Percentiles rank a stretch among this genome's conserved stretches.
These are phyloP conservation scores for Serripes groenlandicus DNA, from an alignment of 2,888 invertebrate species.

Conservation along the genomic window DNA sequence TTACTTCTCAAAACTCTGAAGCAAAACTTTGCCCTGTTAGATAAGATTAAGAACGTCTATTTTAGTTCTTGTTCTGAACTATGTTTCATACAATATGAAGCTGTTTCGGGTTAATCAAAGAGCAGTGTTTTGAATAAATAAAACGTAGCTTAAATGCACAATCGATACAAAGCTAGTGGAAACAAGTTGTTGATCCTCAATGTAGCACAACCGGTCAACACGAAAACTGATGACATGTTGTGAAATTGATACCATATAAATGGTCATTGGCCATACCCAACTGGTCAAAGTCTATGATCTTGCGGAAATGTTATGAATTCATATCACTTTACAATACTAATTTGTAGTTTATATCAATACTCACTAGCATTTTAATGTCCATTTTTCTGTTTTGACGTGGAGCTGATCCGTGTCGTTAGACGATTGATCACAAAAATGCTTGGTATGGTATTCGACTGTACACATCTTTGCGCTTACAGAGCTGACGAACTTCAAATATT, in stretches of 20 bases:
- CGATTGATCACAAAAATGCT: too few relatives aligned
- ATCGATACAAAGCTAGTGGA: neutral
- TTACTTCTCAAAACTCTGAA: neutral
- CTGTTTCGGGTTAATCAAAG: neutral
- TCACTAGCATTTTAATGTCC: constrained; percentile 52
- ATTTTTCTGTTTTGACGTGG: constrained; percentile 59
- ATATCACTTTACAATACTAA: neutral
- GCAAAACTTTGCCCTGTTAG: neutral
- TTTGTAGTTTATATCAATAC: too few relatives aligned
- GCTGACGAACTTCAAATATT: too few relatives aligned
- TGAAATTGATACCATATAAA: too few relatives aligned
- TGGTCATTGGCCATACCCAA: too few relatives aligned
- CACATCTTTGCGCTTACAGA: too few relatives aligned
- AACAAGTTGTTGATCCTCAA: neutral
- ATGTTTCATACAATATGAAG: neutral
- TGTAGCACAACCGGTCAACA: neutral
- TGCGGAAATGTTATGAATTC: constrained; percentile 15
- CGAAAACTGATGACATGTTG: neutral
- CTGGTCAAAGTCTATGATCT: too few relatives aligned
- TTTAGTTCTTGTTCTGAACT: neutral
- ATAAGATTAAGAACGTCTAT: neutral
- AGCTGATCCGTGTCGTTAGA: constrained; percentile 20
- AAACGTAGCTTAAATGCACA: neutral
- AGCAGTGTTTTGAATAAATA: neutral
- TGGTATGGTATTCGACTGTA: too few relatives aligned